Conservation (phyloP, 35 echinoderm and acorn worm genomes). For the Diadema setosum region DNA sequence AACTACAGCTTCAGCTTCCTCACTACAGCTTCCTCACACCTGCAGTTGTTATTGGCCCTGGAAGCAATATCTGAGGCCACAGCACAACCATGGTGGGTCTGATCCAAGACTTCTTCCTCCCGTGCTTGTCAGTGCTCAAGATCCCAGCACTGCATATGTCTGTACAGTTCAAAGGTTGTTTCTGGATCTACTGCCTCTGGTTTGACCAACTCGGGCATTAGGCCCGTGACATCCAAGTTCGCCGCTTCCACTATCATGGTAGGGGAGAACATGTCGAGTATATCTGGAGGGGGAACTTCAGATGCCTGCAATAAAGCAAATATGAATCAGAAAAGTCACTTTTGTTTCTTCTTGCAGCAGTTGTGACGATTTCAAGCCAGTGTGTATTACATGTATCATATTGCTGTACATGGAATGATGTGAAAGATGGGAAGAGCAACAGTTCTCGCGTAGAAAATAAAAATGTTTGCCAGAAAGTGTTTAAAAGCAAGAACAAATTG, state of each 20-base stretch:
- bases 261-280: conserved; percentile 21
- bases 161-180: conserved; percentile 41
- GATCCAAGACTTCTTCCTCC: too few relatives aligned
- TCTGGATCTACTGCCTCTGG: background rate
- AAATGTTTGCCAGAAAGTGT: too few relatives aligned
- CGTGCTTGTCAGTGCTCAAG: background rate
- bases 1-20: too few relatives aligned
- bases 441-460: too few relatives aligned
- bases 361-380: background rate
- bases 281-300: conserved; percentile 28
- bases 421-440: too few relatives aligned
- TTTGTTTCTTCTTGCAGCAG: background rate
- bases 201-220: background rate
- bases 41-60: too few relatives aligned
- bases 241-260: conserved; percentile 23
- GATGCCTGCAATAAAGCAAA: conserved; percentile 12
- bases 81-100: too few relatives aligned
- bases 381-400: background rate
- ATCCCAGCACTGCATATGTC: conserved; percentile 41
- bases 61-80: too few relatives aligned
- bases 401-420: background rate
- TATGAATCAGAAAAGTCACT: background rate
- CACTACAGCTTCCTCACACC: too few relatives aligned
- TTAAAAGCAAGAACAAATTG: too few relatives aligned
- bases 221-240: background rate